phyloP scores from a whole-genome alignment of 1,140 invertebrate species.

The Musca vetustissima region DNA sequence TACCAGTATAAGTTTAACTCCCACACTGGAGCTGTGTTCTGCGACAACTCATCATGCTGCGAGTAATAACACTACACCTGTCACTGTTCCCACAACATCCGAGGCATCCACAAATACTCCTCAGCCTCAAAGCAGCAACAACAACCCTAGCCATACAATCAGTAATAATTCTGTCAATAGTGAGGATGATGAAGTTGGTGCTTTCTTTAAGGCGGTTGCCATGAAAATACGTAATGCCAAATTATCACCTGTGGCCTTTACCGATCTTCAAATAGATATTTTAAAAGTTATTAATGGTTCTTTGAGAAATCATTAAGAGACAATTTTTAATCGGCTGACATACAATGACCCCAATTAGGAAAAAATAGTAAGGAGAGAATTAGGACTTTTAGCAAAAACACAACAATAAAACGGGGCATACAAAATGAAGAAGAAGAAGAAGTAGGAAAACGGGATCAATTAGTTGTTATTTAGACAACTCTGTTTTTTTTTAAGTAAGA shows the following conservation, averaged over 20 bases:
- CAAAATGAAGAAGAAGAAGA: too few relatives aligned
- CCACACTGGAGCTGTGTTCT: background rate
- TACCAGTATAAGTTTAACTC: conserved; percentile 3
- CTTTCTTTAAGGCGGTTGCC: conserved; percentile 49
- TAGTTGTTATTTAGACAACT: background rate
- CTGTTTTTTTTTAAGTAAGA: too few relatives aligned
- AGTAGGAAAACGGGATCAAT: background rate
- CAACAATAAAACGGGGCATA: conserved; percentile 9
- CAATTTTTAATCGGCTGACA: background rate
- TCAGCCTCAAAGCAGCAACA: background rate
- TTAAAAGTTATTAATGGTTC: conserved; percentile 47
- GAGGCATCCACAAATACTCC: conserved; percentile 13
- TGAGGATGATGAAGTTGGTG: conserved; percentile 52
- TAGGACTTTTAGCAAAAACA: conserved; percentile 12
- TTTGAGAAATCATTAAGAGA: conserved; percentile 41
- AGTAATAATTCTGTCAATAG: background rate
- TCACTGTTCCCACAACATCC: background rate
- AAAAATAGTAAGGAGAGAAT: background rate
- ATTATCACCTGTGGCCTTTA: conserved; percentile 48
- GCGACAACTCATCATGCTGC: background rate
- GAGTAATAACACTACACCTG: background rate
- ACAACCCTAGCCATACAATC: background rate
- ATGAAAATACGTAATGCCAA: conserved; percentile 53
- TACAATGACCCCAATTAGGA: background rate
- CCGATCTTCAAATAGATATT: conserved; percentile 51